These are phyloP conservation scores for Dascyllus trimaculatus DNA, from an alignment of 2,113 vertebrate genomes.

Conservation along the genomic window DNA sequence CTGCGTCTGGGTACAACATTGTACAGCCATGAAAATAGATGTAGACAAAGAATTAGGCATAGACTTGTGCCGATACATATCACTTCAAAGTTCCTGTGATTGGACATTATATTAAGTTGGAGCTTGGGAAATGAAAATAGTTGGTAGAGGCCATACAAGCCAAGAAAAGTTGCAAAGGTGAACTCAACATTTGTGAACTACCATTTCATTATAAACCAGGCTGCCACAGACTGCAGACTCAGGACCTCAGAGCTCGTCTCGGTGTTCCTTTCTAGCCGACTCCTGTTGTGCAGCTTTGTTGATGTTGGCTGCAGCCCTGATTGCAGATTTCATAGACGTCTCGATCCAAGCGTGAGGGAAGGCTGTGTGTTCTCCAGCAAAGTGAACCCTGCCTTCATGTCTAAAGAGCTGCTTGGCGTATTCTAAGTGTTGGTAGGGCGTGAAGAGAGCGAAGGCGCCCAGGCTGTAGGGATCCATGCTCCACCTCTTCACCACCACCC, in stretches of 20 bases:
- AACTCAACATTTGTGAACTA: too few relatives aligned
- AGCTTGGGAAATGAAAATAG: too few relatives aligned
- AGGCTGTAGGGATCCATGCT: slow-evolving; percentile 75
- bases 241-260: slow-evolving; percentile 12
- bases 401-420: slow-evolving; percentile 70
- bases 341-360: slow-evolving; percentile 88
- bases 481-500: slow-evolving; percentile 84
- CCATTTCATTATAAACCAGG: too few relatives aligned
- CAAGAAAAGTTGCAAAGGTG: too few relatives aligned
- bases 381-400: slow-evolving; percentile 78
- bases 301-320: slow-evolving; percentile 81
- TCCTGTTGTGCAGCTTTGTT: slow-evolving; percentile 21
- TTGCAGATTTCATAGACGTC: slow-evolving; percentile 83
- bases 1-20: too few relatives aligned
- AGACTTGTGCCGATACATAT: too few relatives aligned
- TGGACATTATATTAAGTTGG: too few relatives aligned
- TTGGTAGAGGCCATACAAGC: too few relatives aligned
- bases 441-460: slow-evolving; percentile 83
- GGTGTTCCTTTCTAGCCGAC: accelerated
- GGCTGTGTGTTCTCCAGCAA: slow-evolving; percentile 85
- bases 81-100: too few relatives aligned
- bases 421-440: slow-evolving; percentile 82
- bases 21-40: too few relatives aligned
- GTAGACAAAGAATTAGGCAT: too few relatives aligned
- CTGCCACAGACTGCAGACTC: too few relatives aligned